A percentile compares a stretch with the other conserved stretches of the same genome.
phyloP scores from a whole-genome alignment of 1,140 invertebrate genomes.

The Drosophila persimilis region DNA sequence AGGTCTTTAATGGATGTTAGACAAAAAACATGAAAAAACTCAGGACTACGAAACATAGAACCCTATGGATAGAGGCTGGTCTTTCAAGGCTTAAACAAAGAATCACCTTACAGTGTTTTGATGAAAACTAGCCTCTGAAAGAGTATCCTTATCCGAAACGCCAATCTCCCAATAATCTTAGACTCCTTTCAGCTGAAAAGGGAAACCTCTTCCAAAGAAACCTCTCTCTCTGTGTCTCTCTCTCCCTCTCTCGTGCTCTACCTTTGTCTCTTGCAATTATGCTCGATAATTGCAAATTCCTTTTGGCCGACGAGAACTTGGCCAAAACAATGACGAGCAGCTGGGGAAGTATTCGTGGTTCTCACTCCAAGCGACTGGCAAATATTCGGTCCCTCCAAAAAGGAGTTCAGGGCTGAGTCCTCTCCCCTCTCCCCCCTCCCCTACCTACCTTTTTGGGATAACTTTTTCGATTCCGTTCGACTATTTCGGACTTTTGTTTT shows the following conservation, averaged over 20 bases:
- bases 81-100: too few species aligned
- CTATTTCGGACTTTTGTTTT: slow-evolving; percentile 60
- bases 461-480: slow-evolving; percentile 46
- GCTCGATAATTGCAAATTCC: slow-evolving; percentile 67
- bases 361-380: slow-evolving; percentile 52
- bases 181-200: too few species aligned
- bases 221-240: background rate
- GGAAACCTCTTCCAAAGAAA: too few species aligned
- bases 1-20: too few species aligned
- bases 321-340: slow-evolving; percentile 68
- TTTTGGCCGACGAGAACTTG: slow-evolving; percentile 19
- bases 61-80: too few species aligned
- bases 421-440: background rate
- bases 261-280: slow-evolving; percentile 47
- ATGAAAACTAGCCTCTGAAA: too few species aligned
- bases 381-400: slow-evolving; percentile 39
- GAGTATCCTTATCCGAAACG: too few species aligned
- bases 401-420: background rate
- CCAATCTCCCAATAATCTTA: too few species aligned
- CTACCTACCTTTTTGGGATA: slow-evolving; percentile 11
- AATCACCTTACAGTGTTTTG: too few species aligned
- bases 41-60: too few species aligned
- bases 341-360: slow-evolving; percentile 66
- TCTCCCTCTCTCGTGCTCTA: background rate
- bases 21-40: too few species aligned